A percentile compares a stretch with the other conserved stretches of the same genome.
Conservation (phyloP, 2,888 invertebrate genomes). For the Agrochola litura region DNA sequence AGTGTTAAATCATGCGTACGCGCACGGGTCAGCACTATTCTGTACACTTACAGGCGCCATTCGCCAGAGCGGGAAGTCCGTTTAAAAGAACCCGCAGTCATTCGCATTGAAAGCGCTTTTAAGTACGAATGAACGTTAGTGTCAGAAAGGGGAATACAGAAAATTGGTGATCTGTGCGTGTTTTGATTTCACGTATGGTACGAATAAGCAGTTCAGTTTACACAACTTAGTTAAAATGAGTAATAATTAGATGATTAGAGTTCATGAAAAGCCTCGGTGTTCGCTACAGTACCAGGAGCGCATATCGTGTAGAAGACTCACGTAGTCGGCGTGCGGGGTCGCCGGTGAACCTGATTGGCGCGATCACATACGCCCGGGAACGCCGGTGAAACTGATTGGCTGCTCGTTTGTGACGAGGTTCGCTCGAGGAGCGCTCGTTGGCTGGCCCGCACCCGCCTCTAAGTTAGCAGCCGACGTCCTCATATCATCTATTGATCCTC, state of each 20-base stretch:
- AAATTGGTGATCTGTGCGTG: not conserved
- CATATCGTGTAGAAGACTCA: constrained; percentile 59
- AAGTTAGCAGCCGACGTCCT: constrained; percentile 92
- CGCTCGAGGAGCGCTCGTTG: constrained; percentile 92
- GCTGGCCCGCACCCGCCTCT: constrained; percentile 81
- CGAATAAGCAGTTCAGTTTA: not conserved
- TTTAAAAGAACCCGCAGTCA: not conserved
- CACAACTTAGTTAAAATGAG: not conserved
- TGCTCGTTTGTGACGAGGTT: constrained; percentile 95
- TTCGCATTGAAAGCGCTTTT: not conserved
- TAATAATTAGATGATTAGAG: constrained; percentile 1
- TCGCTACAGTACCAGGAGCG: constrained; percentile 66
- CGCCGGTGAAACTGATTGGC: constrained; percentile 94
- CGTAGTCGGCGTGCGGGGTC: constrained; percentile 63
- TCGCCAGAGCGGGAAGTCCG: not conserved
- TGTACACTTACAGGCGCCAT: not conserved
- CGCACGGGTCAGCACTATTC: not conserved
- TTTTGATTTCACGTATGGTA: not conserved
- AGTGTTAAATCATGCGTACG: constrained; percentile 1
- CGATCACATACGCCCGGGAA: constrained; percentile 88
- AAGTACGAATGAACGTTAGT: not conserved
- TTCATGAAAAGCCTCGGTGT: constrained; percentile 17
- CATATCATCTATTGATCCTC: constrained; percentile 95
- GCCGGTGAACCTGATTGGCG: constrained; percentile 93
- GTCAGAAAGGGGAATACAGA: not conserved